These are phyloP conservation scores for Pachypeltis micranthus DNA, from an alignment of 1,140 invertebrate species.

Conservation along the genomic window DNA sequence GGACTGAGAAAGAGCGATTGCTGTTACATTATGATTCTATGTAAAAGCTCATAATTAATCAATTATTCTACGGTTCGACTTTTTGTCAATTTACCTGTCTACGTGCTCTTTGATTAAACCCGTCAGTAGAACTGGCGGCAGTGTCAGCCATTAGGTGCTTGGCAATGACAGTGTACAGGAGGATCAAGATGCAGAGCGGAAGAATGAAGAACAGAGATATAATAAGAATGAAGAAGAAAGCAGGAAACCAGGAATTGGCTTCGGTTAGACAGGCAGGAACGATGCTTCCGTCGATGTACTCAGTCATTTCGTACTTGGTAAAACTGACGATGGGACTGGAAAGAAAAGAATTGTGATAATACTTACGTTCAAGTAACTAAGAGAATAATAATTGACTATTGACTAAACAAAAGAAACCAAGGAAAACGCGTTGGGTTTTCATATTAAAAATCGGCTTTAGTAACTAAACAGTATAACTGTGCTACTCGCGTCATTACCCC, in stretches of 20 bases:
- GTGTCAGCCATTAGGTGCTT: slow-evolving; percentile 54
- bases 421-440: no score
- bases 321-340: slow-evolving; percentile 51
- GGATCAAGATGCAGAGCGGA: slow-evolving; percentile 58
- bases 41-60: no score
- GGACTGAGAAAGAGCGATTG: no score
- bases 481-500: no score
- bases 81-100: slow-evolving; percentile 39
- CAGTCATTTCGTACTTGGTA: slow-evolving; percentile 44
- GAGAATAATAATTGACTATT: no score
- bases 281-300: slow-evolving; percentile 38
- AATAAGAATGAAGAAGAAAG: slow-evolving; percentile 57
- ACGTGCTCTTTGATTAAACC: slow-evolving; percentile 40
- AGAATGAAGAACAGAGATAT: slow-evolving; percentile 63
- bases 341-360: no score
- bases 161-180: slow-evolving; percentile 65
- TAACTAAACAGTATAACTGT: no score
- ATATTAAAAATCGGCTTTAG: no score
- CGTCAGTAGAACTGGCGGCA: slow-evolving; percentile 47
- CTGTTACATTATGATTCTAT: no score
- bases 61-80: no score
- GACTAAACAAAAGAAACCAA: no score
- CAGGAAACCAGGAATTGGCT: slow-evolving; percentile 51
- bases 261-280: slow-evolving; percentile 49
- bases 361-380: no score